Conservation (phyloP, 2,797 vertebrate genomes). For the Semotilus atromaculatus region DNA sequence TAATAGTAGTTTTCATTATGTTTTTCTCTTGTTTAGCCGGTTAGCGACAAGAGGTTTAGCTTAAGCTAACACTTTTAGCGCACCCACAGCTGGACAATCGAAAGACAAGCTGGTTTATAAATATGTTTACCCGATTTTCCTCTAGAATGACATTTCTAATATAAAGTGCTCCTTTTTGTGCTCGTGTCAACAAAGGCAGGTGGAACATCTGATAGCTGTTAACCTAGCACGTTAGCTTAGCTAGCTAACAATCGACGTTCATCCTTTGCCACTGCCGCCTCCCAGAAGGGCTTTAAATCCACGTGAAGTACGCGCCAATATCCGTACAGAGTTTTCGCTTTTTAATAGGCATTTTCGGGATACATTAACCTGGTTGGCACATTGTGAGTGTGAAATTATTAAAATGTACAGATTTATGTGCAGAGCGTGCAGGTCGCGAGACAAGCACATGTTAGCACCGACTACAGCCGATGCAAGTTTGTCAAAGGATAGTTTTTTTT, state of each 20-base stretch:
- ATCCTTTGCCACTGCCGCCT: background rate
- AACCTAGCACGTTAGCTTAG: conserved; percentile 41
- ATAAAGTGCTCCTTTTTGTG: background rate
- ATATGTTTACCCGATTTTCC: background rate
- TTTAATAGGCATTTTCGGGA: background rate
- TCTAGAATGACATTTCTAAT: background rate
- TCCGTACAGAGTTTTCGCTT: background rate
- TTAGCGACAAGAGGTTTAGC: conserved; percentile 24
- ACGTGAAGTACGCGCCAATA: background rate
- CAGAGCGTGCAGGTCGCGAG: conserved; percentile 14
- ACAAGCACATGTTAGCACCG: conserved; percentile 47
- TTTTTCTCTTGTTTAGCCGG: conserved; percentile 28
- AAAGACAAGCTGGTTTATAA: background rate
- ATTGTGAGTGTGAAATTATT: background rate
- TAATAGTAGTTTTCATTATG: background rate
- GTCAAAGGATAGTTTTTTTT: background rate
- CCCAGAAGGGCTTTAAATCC: conserved; percentile 28
- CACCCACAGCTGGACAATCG: background rate
- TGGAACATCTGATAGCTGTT: conserved; percentile 3
- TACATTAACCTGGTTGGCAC: background rate
- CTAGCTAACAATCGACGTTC: conserved; percentile 37
- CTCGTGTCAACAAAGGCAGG: background rate
- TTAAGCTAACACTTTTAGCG: conserved; percentile 30
- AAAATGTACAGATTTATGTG: conserved; percentile 2
- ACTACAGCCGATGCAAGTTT: conserved; percentile 20